Evolutionary conservation across 2,888 invertebrate genomes (phyloP), one percentile per base, ranked within the genome.

Genomic region (Orthosia gracilis): DNA sequence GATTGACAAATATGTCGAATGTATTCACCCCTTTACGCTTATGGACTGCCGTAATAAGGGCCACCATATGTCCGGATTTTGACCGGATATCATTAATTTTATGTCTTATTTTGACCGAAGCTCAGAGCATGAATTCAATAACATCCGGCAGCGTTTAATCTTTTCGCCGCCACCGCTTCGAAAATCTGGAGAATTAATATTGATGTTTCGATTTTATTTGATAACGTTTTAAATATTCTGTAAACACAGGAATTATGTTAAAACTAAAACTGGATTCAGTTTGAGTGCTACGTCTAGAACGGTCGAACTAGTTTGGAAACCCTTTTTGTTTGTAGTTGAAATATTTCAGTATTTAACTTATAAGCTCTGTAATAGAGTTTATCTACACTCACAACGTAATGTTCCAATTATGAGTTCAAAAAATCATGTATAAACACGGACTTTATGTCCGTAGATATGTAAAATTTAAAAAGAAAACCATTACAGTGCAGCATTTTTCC

Each of bases 1-100:
- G 21, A 75, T 62, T 66, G 61, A 68, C 57, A 64, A 64, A 73
- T 73, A 68, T 55, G 54, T 58, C 23, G 40, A 69, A 74, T 62
- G 65, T 69, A 21, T 69, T 67, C 66, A 73, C 66, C 52, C 55
- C 64, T 65, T 73, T 83, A 67, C 40, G 31, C 4, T 55, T 40
- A 49, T 57, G n/a, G 18, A 1, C 40, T 50, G 18, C 18, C 40
- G 17, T 40, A 50, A 47, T 57, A 57, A 58, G 71, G 64, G 52
- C 13, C 18, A 23, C 72, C 63, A 78, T 40, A 65, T 57, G 67
- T 52, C 47, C 18, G 54, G 52, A 57, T 57, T 63, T 65, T 54
- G 63, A 58, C 40, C 68, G 83, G 79, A 72, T 52, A 49, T 80
- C 17, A 58, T 83, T 71, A 67, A 57, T 58, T 78, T 65, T 45